A percentile compares a stretch with the other conserved stretches of the same genome.
These are phyloP conservation scores for Schizopygopsis malacanthus DNA, from an alignment of 2,797 vertebrate species.

Conservation along the genomic window DNA sequence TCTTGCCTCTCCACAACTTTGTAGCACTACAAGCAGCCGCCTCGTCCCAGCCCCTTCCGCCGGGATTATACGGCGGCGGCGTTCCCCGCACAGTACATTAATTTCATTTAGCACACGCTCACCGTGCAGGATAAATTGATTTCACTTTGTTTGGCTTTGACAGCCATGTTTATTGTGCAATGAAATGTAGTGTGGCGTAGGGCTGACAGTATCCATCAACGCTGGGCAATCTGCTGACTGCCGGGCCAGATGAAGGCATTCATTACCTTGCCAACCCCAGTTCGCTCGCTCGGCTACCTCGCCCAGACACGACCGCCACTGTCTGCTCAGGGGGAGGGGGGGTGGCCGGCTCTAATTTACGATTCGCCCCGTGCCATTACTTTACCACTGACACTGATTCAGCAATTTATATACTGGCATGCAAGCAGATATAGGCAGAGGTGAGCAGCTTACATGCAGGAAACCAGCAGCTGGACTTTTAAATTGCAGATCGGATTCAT, in stretches of 20 bases:
- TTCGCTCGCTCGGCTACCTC: conserved; percentile 65
- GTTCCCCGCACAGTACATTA: conserved; percentile 89
- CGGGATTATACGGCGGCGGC: conserved; percentile 88
- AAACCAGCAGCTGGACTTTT: conserved; percentile 28
- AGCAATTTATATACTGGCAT: conserved; percentile 94
- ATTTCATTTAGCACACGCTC: conserved; percentile 99
- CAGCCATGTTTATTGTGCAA: conserved; percentile 99
- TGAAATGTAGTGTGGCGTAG: conserved; percentile 96
- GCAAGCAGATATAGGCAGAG: conserved; percentile 82
- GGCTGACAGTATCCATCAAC: conserved; percentile 99
- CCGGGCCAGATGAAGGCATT: conserved; percentile 99
- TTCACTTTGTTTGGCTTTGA: conserved; percentile 98
- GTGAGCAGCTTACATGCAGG: conserved; percentile 79
- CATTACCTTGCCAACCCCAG: conserved; percentile 90
- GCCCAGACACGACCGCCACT: conserved; percentile 86
- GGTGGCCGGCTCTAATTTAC: conserved; percentile 92
- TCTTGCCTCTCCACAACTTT: conserved; percentile 32
- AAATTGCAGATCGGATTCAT: conserved; percentile 7
- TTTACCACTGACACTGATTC: conserved; percentile 96
- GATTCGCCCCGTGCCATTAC: conserved; percentile 88
- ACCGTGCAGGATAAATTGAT: conserved; percentile 99
- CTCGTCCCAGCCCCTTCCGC: conserved; percentile 25
- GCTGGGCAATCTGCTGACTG: conserved; percentile 95
- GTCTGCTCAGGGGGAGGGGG: conserved; percentile 81
- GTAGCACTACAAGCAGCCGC: conserved; percentile 35